Evolutionary conservation across 2,797 vertebrate genomes (phyloP).

Genomic region (Danio choprae): DNA sequence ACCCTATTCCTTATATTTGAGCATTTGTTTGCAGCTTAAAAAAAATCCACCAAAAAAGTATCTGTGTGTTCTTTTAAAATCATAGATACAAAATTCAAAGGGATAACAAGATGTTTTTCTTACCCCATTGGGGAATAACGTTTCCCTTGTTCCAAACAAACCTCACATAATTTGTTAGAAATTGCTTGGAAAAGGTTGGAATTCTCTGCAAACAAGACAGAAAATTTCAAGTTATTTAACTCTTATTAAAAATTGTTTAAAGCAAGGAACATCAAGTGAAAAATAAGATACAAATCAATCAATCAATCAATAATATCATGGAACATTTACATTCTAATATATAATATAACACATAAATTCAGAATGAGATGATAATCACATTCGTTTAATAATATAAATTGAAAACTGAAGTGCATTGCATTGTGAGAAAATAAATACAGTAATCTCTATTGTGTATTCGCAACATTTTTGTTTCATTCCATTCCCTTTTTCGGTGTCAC

Average conservation of each 20-base stretch:
- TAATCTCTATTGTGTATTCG: not conserved
- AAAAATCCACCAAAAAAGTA: not conserved
- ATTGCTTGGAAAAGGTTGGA: too few species aligned
- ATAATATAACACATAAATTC: not conserved
- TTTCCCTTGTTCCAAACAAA: not conserved
- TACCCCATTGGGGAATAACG: not conserved
- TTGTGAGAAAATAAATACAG: not conserved
- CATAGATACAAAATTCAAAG: not conserved
- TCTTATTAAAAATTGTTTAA: not conserved
- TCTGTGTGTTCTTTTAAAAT: not conserved
- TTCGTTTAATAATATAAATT: not conserved
- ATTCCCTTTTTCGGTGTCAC: not conserved
- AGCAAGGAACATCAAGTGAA: not conserved
- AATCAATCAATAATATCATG: too few species aligned
- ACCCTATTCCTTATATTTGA: not conserved
- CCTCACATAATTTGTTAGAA: not conserved
- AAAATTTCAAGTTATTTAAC: not conserved
- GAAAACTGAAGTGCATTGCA: not conserved
- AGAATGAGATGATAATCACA: not conserved
- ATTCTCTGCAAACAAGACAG: not conserved
- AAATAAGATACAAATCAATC: not conserved
- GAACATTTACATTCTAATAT: not conserved
- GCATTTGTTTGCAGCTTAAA: constrained; percentile 5
- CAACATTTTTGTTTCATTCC: not conserved
- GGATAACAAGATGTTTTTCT: not conserved